phyloP scores from a whole-genome alignment of 2,888 invertebrate species.

The Prenolepis imparis region DNA sequence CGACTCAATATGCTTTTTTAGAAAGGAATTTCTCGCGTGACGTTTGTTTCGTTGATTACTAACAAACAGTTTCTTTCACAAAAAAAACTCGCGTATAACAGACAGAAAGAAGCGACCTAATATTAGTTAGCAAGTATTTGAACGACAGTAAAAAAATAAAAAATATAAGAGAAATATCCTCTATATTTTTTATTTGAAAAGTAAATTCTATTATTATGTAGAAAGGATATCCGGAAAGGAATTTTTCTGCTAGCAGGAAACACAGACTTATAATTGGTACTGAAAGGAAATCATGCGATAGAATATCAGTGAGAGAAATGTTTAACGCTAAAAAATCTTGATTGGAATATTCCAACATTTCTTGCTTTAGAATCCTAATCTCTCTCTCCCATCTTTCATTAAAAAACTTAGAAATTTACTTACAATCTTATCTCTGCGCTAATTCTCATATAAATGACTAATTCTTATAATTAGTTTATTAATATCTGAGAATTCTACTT shows the following conservation, averaged over 20 bases:
- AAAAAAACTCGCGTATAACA: not conserved
- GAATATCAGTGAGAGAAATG: not conserved
- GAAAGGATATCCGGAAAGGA: not conserved
- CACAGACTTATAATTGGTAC: not conserved
- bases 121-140: not conserved
- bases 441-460: not conserved
- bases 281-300: not conserved
- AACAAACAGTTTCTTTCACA: too few relatives aligned
- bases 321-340: not conserved
- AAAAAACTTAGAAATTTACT: not conserved
- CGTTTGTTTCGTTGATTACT: not conserved
- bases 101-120: not conserved
- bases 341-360: not conserved
- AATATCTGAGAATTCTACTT: not conserved
- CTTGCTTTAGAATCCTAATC: not conserved
- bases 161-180: not conserved
- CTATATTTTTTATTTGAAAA: not conserved
- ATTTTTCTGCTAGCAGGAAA: not conserved
- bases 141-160: not conserved
- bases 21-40: too few relatives aligned
- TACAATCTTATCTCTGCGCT: not conserved
- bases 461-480: not conserved
- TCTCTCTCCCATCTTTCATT: not conserved
- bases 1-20: too few relatives aligned
- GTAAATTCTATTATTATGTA: not conserved